These are phyloP conservation scores for Spodoptera picta DNA, from an alignment of 2,888 invertebrate genomes.

Conservation along the genomic window DNA sequence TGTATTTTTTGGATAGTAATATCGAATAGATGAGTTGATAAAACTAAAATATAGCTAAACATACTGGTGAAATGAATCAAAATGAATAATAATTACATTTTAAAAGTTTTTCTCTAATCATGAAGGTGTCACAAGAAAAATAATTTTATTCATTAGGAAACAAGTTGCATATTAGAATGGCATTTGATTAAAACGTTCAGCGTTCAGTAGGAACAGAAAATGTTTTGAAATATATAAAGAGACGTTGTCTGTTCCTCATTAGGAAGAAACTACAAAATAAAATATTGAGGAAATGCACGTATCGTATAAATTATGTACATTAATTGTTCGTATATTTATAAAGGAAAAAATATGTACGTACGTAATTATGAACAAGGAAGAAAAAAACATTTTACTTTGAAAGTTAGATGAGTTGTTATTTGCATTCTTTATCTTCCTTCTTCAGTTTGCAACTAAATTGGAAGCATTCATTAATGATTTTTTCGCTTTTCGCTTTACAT, in stretches of 20 bases:
- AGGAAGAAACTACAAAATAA: constrained; percentile 48
- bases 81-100: no score
- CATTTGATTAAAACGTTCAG: constrained; percentile 26
- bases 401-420: not conserved
- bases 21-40: no score
- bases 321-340: constrained; percentile 25
- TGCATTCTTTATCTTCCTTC: no score
- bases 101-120: no score
- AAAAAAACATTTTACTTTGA: constrained; percentile 3
- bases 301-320: constrained; percentile 36
- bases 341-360: constrained; percentile 1
- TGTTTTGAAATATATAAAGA: constrained; percentile 37
- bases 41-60: no score
- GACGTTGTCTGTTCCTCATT: constrained; percentile 48
- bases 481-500: no score
- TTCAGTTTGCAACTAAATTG: no score
- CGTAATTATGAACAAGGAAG: constrained; percentile 12
- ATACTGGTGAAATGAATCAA: no score
- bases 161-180: constrained; percentile 24
- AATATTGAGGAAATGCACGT: constrained; percentile 36
- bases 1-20: no score
- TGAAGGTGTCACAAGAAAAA: no score
- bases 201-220: constrained; percentile 31
- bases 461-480: no score
- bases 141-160: constrained; percentile 8